A percentile compares a stretch with the other conserved stretches of the same genome.
Conservation (phyloP, 2,888 invertebrate genomes). For the Cheilosia impressa region DNA sequence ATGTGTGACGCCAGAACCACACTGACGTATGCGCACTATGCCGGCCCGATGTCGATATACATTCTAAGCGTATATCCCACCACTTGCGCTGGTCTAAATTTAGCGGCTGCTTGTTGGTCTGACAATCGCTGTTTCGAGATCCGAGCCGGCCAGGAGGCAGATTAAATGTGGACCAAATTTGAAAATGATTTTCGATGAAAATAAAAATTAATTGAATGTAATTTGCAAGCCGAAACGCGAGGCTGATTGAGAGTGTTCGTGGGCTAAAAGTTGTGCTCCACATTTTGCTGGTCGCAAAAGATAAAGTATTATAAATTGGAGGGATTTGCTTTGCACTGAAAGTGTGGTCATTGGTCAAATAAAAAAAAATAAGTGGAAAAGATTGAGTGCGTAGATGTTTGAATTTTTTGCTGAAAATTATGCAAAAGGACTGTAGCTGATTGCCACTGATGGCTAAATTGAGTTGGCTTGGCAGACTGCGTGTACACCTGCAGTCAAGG, state of each 20-base stretch:
- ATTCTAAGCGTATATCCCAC: constrained; percentile 42
- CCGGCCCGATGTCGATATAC: constrained; percentile 31
- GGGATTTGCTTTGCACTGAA: constrained; percentile 12
- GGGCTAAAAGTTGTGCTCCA: constrained; percentile 27
- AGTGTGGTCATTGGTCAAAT: constrained; percentile 22
- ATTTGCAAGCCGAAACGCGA: constrained; percentile 57
- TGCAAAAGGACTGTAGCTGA: too few species aligned
- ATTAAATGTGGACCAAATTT: constrained; percentile 38
- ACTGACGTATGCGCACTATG: constrained; percentile 49
- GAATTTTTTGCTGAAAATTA: too few species aligned
- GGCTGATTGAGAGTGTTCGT: constrained; percentile 29
- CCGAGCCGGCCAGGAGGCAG: not conserved
- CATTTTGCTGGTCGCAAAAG: constrained; percentile 3
- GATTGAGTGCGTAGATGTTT: constrained; percentile 3
- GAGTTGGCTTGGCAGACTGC: too few species aligned
- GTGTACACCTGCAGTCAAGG: too few species aligned
- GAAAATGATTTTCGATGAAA: constrained; percentile 52
- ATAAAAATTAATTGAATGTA: constrained; percentile 62
- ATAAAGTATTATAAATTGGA: constrained; percentile 19
- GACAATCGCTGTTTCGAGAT: constrained; percentile 13
- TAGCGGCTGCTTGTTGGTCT: constrained; percentile 19
- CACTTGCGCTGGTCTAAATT: constrained; percentile 51
- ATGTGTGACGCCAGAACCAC: constrained; percentile 65
- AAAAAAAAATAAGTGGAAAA: not conserved
- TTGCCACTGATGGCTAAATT: too few species aligned